phyloP scores from a whole-genome alignment of 2,888 invertebrate genomes.

The Mylabris sibirica region DNA sequence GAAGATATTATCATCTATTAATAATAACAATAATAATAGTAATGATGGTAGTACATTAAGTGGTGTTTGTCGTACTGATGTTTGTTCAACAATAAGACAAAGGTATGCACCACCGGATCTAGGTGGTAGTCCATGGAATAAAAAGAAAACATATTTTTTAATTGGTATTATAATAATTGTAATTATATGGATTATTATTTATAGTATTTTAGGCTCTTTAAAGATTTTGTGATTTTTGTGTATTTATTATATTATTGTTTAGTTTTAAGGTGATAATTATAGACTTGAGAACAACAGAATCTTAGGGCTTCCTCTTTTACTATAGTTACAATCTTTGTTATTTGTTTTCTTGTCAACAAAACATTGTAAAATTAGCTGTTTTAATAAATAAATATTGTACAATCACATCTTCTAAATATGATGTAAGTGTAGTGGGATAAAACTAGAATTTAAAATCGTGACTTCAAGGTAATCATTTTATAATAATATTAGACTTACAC shows the following conservation, averaged over 20 bases:
- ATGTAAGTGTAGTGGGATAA: neutral
- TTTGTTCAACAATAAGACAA: conserved; percentile 56
- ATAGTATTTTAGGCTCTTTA: conserved; percentile 52
- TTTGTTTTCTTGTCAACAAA: neutral
- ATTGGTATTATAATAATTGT: conserved; percentile 60
- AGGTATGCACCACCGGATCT: conserved; percentile 55
- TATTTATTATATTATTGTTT: conserved; percentile 38
- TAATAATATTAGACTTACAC: neutral
- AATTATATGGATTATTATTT: conserved; percentile 63
- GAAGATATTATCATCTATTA: conserved; percentile 39
- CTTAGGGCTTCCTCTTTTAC: conserved; percentile 13
- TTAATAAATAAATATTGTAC: conserved; percentile 9
- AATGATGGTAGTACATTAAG: conserved; percentile 27
- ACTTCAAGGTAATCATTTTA: conserved; percentile 14
- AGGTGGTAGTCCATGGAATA: conserved; percentile 64
- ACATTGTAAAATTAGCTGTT: neutral
- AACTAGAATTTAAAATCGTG: conserved; percentile 7
- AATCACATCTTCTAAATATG: neutral
- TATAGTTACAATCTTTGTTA: neutral
- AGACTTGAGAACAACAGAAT: conserved; percentile 23
- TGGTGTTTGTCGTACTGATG: conserved; percentile 56
- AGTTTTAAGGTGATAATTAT: conserved; percentile 17
- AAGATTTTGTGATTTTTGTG: conserved; percentile 52
- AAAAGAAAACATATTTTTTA: conserved; percentile 63
- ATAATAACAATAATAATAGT: conserved; percentile 43